phyloP scores from a whole-genome alignment of 2,797 vertebrate species.

The Sebastes oblongus region DNA sequence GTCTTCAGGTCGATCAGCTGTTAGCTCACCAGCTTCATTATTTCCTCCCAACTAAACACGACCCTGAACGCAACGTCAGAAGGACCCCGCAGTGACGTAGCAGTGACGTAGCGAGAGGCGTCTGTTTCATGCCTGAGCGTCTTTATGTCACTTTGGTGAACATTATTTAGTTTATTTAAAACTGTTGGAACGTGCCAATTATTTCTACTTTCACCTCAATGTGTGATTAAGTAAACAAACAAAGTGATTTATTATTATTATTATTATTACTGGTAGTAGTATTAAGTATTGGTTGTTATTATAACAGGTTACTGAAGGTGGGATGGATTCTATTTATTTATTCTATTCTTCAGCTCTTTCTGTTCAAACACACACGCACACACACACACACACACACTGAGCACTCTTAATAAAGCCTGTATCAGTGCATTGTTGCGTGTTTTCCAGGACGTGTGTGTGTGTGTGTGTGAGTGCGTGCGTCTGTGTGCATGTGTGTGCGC shows the following conservation, averaged over 20 bases:
- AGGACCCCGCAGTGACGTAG: slow-evolving; percentile 28
- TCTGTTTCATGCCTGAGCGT: slow-evolving; percentile 49
- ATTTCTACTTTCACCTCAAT: not conserved
- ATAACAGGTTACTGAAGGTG: no score
- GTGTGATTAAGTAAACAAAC: not conserved
- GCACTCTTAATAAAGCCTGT: no score
- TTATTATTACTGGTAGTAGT: not conserved
- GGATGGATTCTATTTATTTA: not conserved
- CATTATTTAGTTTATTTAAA: not conserved
- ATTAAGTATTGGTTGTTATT: not conserved
- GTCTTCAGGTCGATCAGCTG: no score
- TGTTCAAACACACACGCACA: not conserved
- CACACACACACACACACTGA: not conserved
- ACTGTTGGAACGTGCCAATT: not conserved
- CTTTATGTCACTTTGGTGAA: not conserved
- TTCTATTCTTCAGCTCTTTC: not conserved
- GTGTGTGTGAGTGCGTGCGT: not conserved
- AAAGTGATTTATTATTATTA: not conserved
- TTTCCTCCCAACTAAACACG: slow-evolving; percentile 13
- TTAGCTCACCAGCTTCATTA: not conserved
- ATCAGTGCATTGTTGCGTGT: not conserved
- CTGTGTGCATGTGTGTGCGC: not conserved
- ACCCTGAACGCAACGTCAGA: not conserved
- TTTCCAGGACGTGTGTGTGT: slow-evolving; percentile 13
- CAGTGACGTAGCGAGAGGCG: not conserved